phyloP scores from a whole-genome alignment of 2,113 vertebrate genomes.

The Glareola pratincola region DNA sequence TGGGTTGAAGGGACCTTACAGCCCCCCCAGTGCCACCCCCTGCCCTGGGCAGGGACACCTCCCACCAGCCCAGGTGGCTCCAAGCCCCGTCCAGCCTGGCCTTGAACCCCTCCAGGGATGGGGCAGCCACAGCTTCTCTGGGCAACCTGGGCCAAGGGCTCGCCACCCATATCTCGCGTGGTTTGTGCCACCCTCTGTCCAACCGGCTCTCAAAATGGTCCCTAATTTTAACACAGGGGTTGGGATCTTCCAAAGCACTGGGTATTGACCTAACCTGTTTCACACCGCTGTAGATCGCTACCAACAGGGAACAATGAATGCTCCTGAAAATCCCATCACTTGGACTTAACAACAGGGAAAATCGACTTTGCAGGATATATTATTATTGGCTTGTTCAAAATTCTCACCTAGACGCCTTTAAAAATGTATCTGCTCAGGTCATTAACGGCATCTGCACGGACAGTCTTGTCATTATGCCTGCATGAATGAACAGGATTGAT shows the following conservation, averaged over 20 bases:
- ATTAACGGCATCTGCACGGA: background rate
- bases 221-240: background rate
- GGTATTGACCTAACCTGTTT: background rate
- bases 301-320: background rate
- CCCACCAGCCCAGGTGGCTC: background rate
- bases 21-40: background rate
- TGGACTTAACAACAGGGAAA: background rate
- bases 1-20: background rate
- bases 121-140: no score
- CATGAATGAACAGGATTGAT: background rate
- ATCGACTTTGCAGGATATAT: background rate
- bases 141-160: background rate
- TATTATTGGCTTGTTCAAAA: background rate
- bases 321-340: background rate
- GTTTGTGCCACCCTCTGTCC: background rate
- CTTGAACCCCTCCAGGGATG: background rate
- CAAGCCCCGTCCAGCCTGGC: background rate
- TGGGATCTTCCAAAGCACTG: background rate
- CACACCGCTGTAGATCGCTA: background rate
- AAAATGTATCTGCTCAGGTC: background rate
- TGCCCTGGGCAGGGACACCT: background rate
- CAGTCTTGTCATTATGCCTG: background rate
- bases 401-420: background rate
- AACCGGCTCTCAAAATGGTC: background rate
- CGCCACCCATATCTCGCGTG: background rate